Conservation (phyloP, 2,797 vertebrate genomes). For the Numenius phaeopus region DNA sequence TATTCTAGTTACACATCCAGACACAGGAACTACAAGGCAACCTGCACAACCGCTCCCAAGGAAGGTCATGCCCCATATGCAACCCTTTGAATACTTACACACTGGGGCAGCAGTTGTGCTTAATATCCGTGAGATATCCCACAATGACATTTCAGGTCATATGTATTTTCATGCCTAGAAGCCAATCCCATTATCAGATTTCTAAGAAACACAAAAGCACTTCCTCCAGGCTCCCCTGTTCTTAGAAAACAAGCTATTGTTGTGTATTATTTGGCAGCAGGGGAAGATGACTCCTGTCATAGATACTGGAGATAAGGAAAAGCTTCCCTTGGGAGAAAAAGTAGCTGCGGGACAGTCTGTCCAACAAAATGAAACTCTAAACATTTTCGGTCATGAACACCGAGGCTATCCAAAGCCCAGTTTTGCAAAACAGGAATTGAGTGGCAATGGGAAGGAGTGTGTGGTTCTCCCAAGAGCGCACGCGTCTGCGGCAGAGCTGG, state of each 20-base stretch:
- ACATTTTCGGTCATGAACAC: not conserved
- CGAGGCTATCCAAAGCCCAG: not conserved
- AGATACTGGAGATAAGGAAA: not conserved
- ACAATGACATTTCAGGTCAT: not conserved
- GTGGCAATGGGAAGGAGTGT: not conserved
- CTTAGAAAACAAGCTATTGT: not conserved
- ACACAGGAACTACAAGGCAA: not conserved
- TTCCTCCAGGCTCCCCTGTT: not conserved
- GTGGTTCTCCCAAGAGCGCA: not conserved
- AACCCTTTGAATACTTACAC: not conserved
- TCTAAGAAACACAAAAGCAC: not conserved
- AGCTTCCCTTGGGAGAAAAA: not conserved
- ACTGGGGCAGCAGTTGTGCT: not conserved
- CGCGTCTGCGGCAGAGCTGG: not conserved
- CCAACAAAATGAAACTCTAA: not conserved
- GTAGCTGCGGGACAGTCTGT: not conserved
- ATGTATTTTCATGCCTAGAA: not conserved
- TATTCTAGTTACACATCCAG: not conserved
- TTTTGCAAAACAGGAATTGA: not conserved
- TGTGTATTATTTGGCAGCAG: not conserved
- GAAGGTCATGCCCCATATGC: not conserved
- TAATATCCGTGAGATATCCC: not conserved
- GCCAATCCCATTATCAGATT: not conserved
- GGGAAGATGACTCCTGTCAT: not conserved
- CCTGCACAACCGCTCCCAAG: not conserved